These are phyloP conservation scores for Rhyacichthys aspro DNA, from an alignment of 2,797 vertebrate genomes.

Conservation along the genomic window DNA sequence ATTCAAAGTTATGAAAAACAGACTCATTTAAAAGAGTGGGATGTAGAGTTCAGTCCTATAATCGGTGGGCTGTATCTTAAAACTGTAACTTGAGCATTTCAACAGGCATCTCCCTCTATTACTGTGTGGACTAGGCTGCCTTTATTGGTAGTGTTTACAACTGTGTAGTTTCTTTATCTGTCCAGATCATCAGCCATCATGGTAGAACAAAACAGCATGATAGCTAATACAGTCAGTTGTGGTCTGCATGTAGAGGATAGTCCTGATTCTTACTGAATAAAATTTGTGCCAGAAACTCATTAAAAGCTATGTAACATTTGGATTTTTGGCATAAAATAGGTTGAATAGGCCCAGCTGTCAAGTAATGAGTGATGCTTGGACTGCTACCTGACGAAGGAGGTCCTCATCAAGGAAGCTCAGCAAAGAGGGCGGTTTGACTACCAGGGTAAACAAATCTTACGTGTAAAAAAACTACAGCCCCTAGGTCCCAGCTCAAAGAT, in stretches of 20 bases:
- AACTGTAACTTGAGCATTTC: slow-evolving; percentile 54
- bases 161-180: slow-evolving; percentile 64
- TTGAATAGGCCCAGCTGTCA: too few species aligned
- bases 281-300: too few species aligned
- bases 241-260: background rate
- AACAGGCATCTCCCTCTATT: slow-evolving; percentile 44
- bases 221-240: slow-evolving; percentile 5
- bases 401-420: too few species aligned
- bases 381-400: too few species aligned
- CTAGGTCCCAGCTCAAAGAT: too few species aligned
- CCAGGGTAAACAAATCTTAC: too few species aligned
- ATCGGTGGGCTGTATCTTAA: slow-evolving; percentile 57
- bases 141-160: slow-evolving; percentile 82
- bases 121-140: slow-evolving; percentile 63
- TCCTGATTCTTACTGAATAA: too few species aligned
- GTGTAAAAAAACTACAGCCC: too few species aligned
- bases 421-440: too few species aligned
- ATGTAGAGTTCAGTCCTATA: slow-evolving; percentile 23
- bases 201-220: slow-evolving; percentile 33
- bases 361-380: too few species aligned
- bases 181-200: slow-evolving; percentile 62
- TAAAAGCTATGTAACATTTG: too few species aligned
- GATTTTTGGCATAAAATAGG: too few species aligned
- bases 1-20: slow-evolving; percentile 43
- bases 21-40: slow-evolving; percentile 19